Evolutionary conservation across 2,113 vertebrate genomes (phyloP).

Genomic region (Chunga burmeisteri): DNA sequence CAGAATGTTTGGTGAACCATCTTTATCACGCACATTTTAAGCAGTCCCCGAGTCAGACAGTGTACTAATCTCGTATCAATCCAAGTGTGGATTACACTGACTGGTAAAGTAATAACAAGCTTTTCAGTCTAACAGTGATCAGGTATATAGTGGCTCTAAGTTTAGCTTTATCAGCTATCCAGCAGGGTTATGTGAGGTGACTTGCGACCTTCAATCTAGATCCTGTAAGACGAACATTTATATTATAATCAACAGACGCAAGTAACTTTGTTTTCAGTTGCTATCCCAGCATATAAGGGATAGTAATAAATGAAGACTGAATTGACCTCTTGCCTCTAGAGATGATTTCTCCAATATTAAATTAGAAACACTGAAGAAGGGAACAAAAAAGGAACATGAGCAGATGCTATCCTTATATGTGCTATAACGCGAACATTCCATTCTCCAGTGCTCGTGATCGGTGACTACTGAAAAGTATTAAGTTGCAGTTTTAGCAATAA

Average conservation of each 20-base stretch:
- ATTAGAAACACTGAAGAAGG: not conserved
- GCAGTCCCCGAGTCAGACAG: not conserved
- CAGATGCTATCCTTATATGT: not conserved
- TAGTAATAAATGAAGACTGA: not conserved
- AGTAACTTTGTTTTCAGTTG: not conserved
- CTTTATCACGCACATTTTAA: not conserved
- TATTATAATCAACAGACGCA: not conserved
- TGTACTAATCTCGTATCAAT: not conserved
- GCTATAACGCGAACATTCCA: not conserved
- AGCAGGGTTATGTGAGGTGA: not conserved
- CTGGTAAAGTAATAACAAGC: not conserved
- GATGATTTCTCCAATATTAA: not conserved
- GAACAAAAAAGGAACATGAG: not conserved
- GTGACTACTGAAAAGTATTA: not conserved
- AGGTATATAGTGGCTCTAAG: not conserved
- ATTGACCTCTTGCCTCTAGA: not conserved
- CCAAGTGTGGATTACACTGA: not conserved
- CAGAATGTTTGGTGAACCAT: not conserved
- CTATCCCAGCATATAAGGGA: not conserved
- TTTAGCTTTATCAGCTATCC: not conserved
- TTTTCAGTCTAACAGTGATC: not conserved
- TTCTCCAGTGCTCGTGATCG: rapidly evolving
- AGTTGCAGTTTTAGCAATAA: not conserved
- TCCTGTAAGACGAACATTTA: not conserved
- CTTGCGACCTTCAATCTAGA: not conserved